Conservation (phyloP, 2,113 vertebrate genomes). For the Nanger granti region DNA sequence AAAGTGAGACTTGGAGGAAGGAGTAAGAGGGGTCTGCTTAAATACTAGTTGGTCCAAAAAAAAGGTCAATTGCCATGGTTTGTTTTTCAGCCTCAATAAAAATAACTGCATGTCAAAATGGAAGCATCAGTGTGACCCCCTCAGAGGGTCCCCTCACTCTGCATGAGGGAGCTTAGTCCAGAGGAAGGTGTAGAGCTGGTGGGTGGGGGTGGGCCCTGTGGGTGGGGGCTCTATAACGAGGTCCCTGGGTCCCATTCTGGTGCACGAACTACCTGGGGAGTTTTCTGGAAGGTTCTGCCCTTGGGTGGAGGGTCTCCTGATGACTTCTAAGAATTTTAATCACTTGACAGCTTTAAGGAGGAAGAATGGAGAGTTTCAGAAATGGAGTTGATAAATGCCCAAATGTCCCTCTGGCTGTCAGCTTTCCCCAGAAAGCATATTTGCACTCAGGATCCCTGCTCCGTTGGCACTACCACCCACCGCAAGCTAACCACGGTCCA, state of each 20-base stretch:
- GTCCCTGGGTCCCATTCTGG: background rate
- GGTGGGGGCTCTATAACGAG: background rate
- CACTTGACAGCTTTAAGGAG: conserved; percentile 25
- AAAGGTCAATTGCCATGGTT: background rate
- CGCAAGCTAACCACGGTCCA: background rate
- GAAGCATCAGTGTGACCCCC: background rate
- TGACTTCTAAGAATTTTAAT: background rate
- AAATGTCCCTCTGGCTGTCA: background rate
- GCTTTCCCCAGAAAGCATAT: background rate
- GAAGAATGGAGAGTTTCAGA: background rate
- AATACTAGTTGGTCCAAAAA: background rate
- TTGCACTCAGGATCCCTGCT: background rate
- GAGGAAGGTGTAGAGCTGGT: background rate
- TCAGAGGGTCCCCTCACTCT: background rate
- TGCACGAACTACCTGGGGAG: background rate
- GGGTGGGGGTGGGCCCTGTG: background rate
- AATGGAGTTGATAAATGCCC: background rate
- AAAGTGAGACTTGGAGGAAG: background rate
- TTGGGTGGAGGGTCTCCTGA: background rate
- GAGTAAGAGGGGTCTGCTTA: background rate
- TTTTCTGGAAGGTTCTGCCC: background rate
- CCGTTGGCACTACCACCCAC: background rate
- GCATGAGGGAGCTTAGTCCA: background rate
- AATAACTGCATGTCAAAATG: background rate
- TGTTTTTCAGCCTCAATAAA: background rate